A percentile compares a stretch with the other conserved stretches of the same genome.
Conservation (phyloP, 2,113 vertebrate genomes). For the Aplodontia rufa region DNA sequence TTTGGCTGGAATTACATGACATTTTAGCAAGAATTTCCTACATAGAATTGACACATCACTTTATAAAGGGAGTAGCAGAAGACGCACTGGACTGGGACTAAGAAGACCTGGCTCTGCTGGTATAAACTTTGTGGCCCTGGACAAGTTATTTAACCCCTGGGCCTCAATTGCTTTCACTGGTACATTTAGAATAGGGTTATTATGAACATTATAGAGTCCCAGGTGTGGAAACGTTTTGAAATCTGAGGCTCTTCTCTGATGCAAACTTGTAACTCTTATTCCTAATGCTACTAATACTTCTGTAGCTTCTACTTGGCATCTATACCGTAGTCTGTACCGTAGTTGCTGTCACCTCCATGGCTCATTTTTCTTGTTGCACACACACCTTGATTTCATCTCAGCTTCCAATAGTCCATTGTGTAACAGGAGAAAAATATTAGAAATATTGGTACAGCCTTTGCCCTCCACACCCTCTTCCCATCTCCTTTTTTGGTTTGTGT, state of each 20-base stretch:
- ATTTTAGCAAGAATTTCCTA: neutral
- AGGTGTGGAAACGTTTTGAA: neutral
- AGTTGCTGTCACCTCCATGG: neutral
- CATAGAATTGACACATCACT: neutral
- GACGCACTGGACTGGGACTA: neutral
- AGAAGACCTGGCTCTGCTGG: neutral
- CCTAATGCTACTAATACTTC: neutral
- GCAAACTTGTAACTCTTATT: neutral
- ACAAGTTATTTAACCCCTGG: conserved; percentile 1
- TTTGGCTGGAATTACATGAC: neutral
- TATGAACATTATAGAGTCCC: conserved; percentile 1
- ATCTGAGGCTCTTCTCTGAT: conserved; percentile 1
- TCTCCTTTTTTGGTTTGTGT: neutral
- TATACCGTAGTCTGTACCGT: neutral
- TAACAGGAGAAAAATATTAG: neutral
- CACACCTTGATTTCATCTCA: neutral
- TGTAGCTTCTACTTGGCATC: neutral
- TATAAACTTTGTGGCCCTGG: neutral
- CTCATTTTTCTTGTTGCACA: neutral
- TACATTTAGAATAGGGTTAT: neutral
- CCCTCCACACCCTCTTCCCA: neutral
- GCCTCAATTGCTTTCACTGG: neutral
- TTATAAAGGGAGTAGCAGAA: neutral
- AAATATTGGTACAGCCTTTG: neutral
- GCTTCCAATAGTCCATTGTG: neutral